Base-by-base conservation (phyloP, 2,888 invertebrate species). In the Coleophora deauratella region DNA sequence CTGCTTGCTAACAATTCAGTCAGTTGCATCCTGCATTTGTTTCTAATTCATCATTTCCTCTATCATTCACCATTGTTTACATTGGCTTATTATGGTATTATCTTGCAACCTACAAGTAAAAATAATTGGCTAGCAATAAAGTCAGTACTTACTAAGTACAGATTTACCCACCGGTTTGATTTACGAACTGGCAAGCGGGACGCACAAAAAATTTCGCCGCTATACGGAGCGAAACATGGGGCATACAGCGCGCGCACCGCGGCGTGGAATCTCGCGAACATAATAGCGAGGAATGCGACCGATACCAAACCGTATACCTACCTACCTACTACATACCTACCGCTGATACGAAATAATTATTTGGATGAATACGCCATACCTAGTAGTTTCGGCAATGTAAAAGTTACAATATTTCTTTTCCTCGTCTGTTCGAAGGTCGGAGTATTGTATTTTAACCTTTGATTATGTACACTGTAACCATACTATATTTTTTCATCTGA, bases 131-230 rank as follows among this genome's bases (percentile, higher is more conserved):
- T 21, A 4, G 21, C 21, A 21, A 21, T 21, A 6, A 21, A 21
- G 6, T 21, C 21, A 21, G 21, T 21, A 21, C 21, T 21, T 21
- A 21, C 21, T 21, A 21, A 21, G 21, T 21, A 21, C 21, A 21
- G 21, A 21, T 21, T 4, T 39, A 62, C 66, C 69, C 74, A 80
- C 81, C 77, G 78, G 79, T 81, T 80, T 70, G 69, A 77, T 77
- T 77, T 74, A 71, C 63, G 72, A 72, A 59, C 69, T 62, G 59
- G 64, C n/a, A n/a, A n/a, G n/a, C 61, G 37, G 30, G 14, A 21
- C 61, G 62, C 63, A 71, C 75, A 81, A 84, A 84, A 82, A 84
- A 80, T 62, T 72, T 79, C 73, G 79, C 78, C 75, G 77, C 76
- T 77, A 72, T 66, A 57, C 66, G 58, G 57, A 59, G 61, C 60